Conservation (phyloP, 2,888 invertebrate genomes). For the Oscheius onirici region DNA sequence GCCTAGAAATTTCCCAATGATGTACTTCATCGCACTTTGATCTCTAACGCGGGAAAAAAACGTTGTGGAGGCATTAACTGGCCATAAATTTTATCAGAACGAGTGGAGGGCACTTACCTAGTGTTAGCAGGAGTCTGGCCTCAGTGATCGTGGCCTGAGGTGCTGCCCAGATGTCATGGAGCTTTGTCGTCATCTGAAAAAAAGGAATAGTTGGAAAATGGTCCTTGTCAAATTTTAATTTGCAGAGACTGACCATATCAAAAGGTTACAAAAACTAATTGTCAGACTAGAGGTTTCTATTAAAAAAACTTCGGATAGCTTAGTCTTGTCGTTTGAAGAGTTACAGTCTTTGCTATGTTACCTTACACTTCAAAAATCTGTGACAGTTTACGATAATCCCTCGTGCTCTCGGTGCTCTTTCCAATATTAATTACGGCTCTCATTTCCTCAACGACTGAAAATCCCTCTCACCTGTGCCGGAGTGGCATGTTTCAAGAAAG, state of each 20-base stretch:
- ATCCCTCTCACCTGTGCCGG: constrained; percentile 18
- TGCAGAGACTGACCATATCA: too few relatives aligned
- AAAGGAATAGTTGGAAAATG: not conserved
- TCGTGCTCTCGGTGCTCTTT: not conserved
- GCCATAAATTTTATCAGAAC: too few relatives aligned
- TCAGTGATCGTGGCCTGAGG: constrained; percentile 65
- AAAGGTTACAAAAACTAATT: too few relatives aligned
- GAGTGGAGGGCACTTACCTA: constrained; percentile 39
- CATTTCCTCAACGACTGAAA: not conserved
- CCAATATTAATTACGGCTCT: constrained; percentile 9
- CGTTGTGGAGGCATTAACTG: not conserved
- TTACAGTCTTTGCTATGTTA: too few relatives aligned
- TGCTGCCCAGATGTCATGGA: constrained; percentile 59
- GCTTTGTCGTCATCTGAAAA: constrained; percentile 58
- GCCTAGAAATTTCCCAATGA: too few relatives aligned
- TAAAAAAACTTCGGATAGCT: too few relatives aligned
- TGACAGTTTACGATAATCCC: constrained; percentile 9
- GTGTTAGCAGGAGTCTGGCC: constrained; percentile 57
- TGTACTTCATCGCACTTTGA: not conserved
- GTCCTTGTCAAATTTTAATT: too few relatives aligned
- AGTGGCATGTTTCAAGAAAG: constrained; percentile 61
- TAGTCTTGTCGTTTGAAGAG: too few relatives aligned
- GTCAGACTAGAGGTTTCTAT: too few relatives aligned
- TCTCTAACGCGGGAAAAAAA: not conserved
- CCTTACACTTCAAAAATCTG: too few relatives aligned